Evolutionary conservation across 2,888 invertebrate species (phyloP).

Genomic region (Atethmia centrago): DNA sequence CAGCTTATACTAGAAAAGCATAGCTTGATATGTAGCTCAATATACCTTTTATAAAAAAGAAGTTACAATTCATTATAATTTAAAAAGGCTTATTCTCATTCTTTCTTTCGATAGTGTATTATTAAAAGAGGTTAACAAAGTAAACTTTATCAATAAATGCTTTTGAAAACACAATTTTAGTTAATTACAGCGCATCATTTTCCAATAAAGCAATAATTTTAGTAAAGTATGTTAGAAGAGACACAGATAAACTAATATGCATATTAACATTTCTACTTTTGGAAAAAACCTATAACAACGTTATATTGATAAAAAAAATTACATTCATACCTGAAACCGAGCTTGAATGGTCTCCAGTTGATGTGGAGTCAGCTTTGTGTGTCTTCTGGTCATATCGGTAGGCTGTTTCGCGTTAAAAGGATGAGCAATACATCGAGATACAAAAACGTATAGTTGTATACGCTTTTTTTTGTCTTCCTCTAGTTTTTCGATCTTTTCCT

Average conservation of each 20-base stretch:
- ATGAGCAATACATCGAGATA: constrained; percentile 99
- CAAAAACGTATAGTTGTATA: constrained; percentile 99
- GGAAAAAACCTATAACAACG: not conserved
- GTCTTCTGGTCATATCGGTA: constrained; percentile 98
- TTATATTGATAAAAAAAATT: not conserved
- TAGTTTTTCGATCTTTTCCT: constrained; percentile 98
- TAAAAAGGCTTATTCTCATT: not conserved
- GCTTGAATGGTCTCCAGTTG: constrained; percentile 98
- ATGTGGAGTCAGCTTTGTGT: constrained; percentile 98
- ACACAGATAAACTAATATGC: not conserved
- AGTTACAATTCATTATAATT: not conserved
- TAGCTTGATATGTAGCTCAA: too few relatives aligned
- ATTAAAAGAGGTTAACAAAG: not conserved
- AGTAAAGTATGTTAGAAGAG: not conserved
- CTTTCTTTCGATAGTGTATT: not conserved
- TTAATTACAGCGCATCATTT: not conserved
- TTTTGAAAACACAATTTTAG: not conserved
- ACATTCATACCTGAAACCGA: constrained; percentile 95
- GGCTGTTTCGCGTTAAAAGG: constrained; percentile 99
- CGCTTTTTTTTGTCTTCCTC: constrained; percentile 98
- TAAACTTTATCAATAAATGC: not conserved
- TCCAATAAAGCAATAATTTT: not conserved
- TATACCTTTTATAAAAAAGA: not conserved
- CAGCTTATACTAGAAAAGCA: too few relatives aligned
- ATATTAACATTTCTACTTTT: not conserved